phyloP scores from a whole-genome alignment of 1,140 invertebrate species.

The Bombus sylvicola region DNA sequence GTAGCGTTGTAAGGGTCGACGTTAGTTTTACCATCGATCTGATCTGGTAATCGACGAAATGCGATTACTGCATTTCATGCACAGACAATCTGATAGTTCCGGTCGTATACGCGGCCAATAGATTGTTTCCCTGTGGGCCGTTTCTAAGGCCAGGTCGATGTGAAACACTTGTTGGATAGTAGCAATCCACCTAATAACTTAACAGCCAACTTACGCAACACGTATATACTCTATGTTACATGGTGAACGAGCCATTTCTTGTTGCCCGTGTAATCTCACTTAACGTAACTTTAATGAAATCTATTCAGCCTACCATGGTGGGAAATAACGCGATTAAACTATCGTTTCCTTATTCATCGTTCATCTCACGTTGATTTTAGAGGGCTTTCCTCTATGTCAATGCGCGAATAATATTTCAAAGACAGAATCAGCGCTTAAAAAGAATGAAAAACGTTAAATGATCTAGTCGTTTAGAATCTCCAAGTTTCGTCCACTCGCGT shows the following conservation, averaged over 20 bases:
- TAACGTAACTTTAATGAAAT: not conserved
- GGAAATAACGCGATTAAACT: not conserved
- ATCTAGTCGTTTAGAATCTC: too few species aligned
- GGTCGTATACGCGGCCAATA: not conserved
- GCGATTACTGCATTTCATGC: constrained; percentile 36
- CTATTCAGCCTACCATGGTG: too few species aligned
- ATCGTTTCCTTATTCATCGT: too few species aligned
- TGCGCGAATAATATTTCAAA: too few species aligned
- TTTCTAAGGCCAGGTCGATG: constrained; percentile 24
- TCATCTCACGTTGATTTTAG: too few species aligned
- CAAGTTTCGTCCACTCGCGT: too few species aligned
- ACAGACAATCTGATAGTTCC: constrained; percentile 2
- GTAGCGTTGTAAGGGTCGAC: not conserved
- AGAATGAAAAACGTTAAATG: too few species aligned
- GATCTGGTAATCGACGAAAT: constrained; percentile 25
- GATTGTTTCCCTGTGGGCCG: constrained; percentile 11
- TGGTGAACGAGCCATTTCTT: not conserved
- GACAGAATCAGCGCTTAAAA: too few species aligned
- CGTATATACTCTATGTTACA: not conserved
- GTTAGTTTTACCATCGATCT: constrained; percentile 35
- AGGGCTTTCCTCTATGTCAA: too few species aligned
- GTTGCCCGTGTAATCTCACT: not conserved
- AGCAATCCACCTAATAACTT: constrained; percentile 19
- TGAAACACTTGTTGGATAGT: constrained; percentile 56
- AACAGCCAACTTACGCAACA: constrained; percentile 18